Percentiles rank a stretch among this genome's conserved stretches.
These are phyloP conservation scores for Drosophila mayaguana DNA, from an alignment of 2,888 invertebrate genomes.

Conservation along the genomic window DNA sequence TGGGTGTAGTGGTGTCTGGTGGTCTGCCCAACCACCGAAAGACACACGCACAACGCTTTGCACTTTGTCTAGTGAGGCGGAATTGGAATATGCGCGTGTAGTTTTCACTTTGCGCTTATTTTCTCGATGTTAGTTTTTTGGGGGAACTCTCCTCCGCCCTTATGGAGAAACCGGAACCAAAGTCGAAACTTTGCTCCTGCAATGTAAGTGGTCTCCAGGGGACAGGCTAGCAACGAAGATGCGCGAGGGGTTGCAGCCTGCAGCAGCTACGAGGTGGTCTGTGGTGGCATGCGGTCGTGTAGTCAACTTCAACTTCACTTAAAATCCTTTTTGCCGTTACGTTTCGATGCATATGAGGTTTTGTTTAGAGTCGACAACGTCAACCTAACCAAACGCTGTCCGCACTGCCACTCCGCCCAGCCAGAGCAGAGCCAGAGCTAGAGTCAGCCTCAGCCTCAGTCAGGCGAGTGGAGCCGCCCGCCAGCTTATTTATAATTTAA, in stretches of 20 bases:
- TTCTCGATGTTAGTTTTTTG: constrained; percentile 69
- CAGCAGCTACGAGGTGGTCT: constrained; percentile 5
- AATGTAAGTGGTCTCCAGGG: constrained; percentile 72
- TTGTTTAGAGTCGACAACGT: constrained; percentile 66
- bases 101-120: constrained; percentile 71
- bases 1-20: constrained; percentile 30
- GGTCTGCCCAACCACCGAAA: constrained; percentile 63
- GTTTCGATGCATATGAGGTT: constrained; percentile 82
- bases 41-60: constrained; percentile 73
- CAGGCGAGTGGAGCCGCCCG: constrained; percentile 40
- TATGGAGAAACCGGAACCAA: constrained; percentile 22
- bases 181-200: constrained; percentile 70
- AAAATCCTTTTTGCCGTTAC: constrained; percentile 81
- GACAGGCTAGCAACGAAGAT: not conserved
- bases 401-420: not conserved
- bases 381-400: constrained; percentile 1
- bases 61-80: constrained; percentile 80
- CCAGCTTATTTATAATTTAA: constrained; percentile 79
- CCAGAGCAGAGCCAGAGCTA: constrained; percentile 19
- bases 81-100: constrained; percentile 72
- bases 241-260: not conserved
- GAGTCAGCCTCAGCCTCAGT: constrained; percentile 9
- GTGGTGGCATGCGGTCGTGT: constrained; percentile 71
- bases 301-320: constrained; percentile 81
- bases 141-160: constrained; percentile 31